phyloP scores from a whole-genome alignment of 2,797 vertebrate genomes.

The Anabacerthia variegaticeps region DNA sequence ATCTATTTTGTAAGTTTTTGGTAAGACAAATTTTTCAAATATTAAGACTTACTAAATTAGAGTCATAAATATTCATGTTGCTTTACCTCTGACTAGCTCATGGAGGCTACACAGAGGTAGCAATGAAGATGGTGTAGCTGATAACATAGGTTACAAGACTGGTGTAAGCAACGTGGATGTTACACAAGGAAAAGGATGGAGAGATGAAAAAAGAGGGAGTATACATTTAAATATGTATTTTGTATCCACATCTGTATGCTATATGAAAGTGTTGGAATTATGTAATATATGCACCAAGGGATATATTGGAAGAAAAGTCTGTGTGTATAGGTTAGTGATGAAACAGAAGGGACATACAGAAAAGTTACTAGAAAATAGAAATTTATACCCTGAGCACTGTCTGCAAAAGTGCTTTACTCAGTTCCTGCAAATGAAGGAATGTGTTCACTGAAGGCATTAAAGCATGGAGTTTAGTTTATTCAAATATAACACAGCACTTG shows the following conservation, averaged over 20 bases:
- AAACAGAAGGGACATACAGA: not conserved
- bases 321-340: not conserved
- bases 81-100: not conserved
- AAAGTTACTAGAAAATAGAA: not conserved
- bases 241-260: not conserved
- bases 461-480: not conserved
- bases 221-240: not conserved
- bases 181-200: not conserved
- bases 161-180: not conserved
- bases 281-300: accelerated
- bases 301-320: not conserved
- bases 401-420: not conserved
- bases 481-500: not conserved
- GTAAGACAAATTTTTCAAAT: not conserved
- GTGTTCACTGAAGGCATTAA: not conserved
- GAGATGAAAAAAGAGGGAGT: not conserved
- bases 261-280: not conserved
- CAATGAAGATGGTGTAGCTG: not conserved
- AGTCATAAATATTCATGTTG: not conserved
- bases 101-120: not conserved
- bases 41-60: not conserved
- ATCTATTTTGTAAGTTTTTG: not conserved
- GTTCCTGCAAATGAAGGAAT: not conserved
- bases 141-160: not conserved
- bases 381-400: not conserved